Conservation (phyloP, 2,797 vertebrate genomes). For the Myotis daubentonii region DNA sequence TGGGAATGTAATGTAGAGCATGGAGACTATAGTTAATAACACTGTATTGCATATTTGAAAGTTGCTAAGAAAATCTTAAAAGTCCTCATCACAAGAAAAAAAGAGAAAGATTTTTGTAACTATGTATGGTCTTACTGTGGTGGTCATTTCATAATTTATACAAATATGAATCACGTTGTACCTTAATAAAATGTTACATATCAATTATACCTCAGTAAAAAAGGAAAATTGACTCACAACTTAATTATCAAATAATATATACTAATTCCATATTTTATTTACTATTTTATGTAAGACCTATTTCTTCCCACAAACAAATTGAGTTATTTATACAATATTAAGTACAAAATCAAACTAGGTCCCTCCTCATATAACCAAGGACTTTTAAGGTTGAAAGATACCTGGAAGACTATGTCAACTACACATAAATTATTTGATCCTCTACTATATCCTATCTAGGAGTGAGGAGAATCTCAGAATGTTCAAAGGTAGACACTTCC, state of each 20-base stretch:
- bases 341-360: conserved; percentile 29
- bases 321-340: conserved; percentile 16
- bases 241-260: neutral
- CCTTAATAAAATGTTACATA: too few relatives aligned
- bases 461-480: neutral
- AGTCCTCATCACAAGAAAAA: neutral
- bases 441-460: neutral
- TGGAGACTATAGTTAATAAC: neutral
- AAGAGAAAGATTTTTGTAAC: neutral
- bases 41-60: neutral
- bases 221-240: neutral
- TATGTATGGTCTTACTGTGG: neutral
- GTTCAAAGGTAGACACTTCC: neutral
- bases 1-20: neutral
- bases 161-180: neutral
- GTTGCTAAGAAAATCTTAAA: neutral
- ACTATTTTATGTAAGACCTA: neutral
- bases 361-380: neutral
- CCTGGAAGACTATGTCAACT: neutral
- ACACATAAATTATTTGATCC: neutral
- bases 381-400: neutral
- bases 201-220: neutral
- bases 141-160: neutral
- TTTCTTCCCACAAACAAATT: neutral
- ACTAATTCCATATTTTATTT: neutral